Conservation (phyloP, 2,888 invertebrate species). For the Ceriagrion tenellum region DNA sequence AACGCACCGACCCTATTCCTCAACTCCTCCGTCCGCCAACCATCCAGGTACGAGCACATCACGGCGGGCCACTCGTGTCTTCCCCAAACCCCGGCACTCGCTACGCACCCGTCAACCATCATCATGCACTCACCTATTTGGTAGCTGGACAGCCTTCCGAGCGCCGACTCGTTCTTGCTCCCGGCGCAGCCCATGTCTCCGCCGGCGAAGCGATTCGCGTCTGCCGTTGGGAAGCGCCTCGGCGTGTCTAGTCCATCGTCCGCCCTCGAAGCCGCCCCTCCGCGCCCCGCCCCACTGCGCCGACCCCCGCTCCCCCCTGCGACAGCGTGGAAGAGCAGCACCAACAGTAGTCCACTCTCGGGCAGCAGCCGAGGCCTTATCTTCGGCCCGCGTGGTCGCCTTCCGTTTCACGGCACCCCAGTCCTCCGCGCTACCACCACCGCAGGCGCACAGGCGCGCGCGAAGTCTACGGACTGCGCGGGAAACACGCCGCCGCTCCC, state of each 20-base stretch:
- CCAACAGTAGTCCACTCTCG: not conserved
- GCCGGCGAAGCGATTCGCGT: not conserved
- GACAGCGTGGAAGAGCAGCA: not conserved
- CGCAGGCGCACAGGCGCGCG: not conserved
- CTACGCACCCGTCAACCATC: not conserved
- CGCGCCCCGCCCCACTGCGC: not conserved
- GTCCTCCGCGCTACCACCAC: not conserved
- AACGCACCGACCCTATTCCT: too few relatives aligned
- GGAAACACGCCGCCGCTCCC: too few relatives aligned
- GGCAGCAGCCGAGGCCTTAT: not conserved
- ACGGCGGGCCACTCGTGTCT: not conserved
- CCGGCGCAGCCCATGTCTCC: constrained; percentile 69
- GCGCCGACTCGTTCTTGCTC: constrained; percentile 69
- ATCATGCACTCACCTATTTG: constrained; percentile 69
- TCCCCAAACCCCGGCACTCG: not conserved
- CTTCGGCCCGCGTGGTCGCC: not conserved
- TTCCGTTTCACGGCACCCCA: not conserved
- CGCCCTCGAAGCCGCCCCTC: not conserved
- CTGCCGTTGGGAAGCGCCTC: not conserved
- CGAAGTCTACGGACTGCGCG: not conserved
- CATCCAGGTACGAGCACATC: not conserved
- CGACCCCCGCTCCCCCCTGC: not conserved
- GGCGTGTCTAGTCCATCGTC: not conserved
- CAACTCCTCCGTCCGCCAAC: too few relatives aligned
- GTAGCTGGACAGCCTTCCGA: constrained; percentile 68